Evolutionary conservation across 53 echinoderm and acorn worm species (phyloP), one percentile per base, ranked within the genome.

Genomic region (Arbacia lixula): DNA sequence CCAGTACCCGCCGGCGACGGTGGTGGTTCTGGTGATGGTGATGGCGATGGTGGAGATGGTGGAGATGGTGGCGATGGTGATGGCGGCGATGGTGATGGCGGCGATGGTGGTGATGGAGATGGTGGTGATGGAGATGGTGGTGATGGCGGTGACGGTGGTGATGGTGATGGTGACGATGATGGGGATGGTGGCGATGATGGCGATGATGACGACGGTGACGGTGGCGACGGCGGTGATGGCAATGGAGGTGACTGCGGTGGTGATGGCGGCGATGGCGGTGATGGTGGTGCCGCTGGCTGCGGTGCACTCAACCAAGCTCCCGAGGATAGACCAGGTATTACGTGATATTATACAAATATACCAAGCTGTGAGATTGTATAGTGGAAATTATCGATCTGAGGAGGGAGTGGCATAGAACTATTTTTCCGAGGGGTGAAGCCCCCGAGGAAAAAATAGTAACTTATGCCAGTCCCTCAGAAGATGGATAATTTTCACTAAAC

Each of bases 201-300:
- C 26, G 40, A 32, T 30, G 62, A n/a, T 62, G 62, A 56, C 19
- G 60, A 36, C 38, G 81, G 24, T 28, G 62, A 24, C 58, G 79
- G 19, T 2, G 60, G 39, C 17, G 79, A 32, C 3, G 60, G 38
- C 21, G 36, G 29, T 28, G 62, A 25, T 61, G 81, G 32, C 21
- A 36, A 25, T 36, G 61, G 39, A 1, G 62, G n/a, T 61, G 81
- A 26, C 12, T 37, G 43, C 30, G 81, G 25, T 21, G 25, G 43
- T 62, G 81, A 61, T 38, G 81, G 63, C 9, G 81, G 24, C 22
- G 36, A 31, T 58, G 60, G 40, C 32, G 58, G 40, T 36, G 72
- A 12, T 42, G 0, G 27, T 50, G 49, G 52, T 31, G 72, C 17
- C 49, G 49, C 8, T 46, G n/a, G n/a, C n/a, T n/a, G n/a, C n/a